Conservation (phyloP, 1,140 invertebrate species). For the Aphaenogaster ashmeadi region DNA sequence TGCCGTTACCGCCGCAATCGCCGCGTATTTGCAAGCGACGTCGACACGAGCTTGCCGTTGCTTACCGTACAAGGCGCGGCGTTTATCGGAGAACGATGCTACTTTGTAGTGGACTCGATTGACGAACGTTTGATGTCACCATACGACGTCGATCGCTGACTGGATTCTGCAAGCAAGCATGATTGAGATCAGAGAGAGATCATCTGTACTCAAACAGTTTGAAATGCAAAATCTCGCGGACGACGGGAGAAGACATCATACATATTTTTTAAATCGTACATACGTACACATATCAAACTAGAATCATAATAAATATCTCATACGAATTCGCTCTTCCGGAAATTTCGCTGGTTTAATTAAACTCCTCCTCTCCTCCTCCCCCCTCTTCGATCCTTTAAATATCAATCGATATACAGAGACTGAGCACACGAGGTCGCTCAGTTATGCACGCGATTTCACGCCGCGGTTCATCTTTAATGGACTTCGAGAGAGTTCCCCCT, state of each 20-base stretch:
- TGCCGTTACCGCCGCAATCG: slow-evolving; percentile 27
- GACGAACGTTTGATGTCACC: slow-evolving; percentile 50
- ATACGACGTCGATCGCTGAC: not conserved
- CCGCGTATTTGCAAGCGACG: slow-evolving; percentile 50
- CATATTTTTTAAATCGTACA: not conserved
- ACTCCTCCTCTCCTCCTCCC: not conserved
- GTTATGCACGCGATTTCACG: not conserved
- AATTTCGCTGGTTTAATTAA: slow-evolving; percentile 1
- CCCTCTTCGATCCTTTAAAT: not conserved
- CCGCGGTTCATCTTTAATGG: slow-evolving; percentile 38
- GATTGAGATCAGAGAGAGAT: slow-evolving; percentile 35
- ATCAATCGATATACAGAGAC: slow-evolving; percentile 9
- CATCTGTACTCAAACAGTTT: slow-evolving; percentile 21
- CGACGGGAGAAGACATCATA: not conserved
- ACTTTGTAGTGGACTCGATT: slow-evolving; percentile 12
- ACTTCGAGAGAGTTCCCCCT: slow-evolving; percentile 15
- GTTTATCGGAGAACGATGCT: slow-evolving; percentile 41
- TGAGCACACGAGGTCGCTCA: not conserved
- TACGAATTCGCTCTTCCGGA: not conserved
- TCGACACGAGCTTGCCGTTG: slow-evolving; percentile 19
- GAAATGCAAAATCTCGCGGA: not conserved
- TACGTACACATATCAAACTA: not conserved
- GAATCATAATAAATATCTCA: not conserved
- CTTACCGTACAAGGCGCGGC: slow-evolving; percentile 44
- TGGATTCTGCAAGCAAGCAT: not conserved